Base-by-base conservation (phyloP, 2,888 invertebrate genomes). In the Pachycephus smyrnensis region DNA sequence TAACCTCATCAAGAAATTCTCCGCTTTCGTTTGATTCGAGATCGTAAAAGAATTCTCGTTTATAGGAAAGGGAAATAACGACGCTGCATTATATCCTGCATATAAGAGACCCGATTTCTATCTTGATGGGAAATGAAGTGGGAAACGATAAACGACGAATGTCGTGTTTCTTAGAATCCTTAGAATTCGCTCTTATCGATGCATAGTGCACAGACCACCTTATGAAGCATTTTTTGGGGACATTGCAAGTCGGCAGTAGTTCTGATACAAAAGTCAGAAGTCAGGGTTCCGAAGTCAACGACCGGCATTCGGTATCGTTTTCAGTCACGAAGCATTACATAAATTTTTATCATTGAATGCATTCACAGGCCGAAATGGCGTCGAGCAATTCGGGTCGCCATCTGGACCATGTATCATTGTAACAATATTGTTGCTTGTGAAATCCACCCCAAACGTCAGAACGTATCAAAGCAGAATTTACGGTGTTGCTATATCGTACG, bases 401-500 rank as follows among this genome's bases (percentile, higher is more conserved):
- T 37, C 77, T 74, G 74, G 77, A n/a, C 74, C 74, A 74, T 74
- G 73, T 68, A 77, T 77, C 74, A 77, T 36, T 31, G 33, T n/a
- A 73, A 74, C 74, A 75, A 77, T 75, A 77, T 69, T 75, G 77
- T 77, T 74, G 74, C 35, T 31, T 73, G 69, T n/a, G 68, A 30
- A 74, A 74, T 75, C 37, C 69, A 68, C 74, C 75, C 77, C 75
- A 75, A 77, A 68, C 71, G 76, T 80, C 75, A 35, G 40, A 75
- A 76, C 73, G 35, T 78, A 79, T 79, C 77, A 75, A 69, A 77
- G 69, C 1, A 36, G 37, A 77, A 77, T 77, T 75, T 74, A 77
- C 74, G 68, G 68, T 68, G 35, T 74, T 36, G 68, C 33, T 69
- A 75, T 68, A 75, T 75, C 68, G 36, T 36, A 32, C 30, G 77